Base-by-base conservation (phyloP, 1,140 invertebrate species). In the Drosophila yakuba region DNA sequence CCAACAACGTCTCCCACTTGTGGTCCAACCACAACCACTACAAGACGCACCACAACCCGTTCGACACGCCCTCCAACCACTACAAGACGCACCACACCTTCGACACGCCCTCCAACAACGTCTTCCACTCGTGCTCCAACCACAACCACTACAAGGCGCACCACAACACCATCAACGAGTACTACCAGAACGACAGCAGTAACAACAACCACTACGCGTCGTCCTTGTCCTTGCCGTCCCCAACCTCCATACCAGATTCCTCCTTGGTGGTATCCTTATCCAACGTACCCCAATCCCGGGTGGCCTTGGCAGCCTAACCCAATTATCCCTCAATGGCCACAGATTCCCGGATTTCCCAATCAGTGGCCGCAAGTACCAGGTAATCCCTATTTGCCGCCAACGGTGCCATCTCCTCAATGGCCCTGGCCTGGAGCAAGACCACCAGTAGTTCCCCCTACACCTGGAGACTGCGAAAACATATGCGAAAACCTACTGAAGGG, bases 401-500 rank as follows among this genome's bases (percentile, higher is more conserved):
- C 23, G 6, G 2, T 15, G 47, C 47, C 47, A 15, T 50, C 25
- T 15, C 20, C 45, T 38, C 45, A 38, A 32, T 60, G 54, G 61
- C 61, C 61, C 8, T 64, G 61, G 62, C 32, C 45, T 25, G 50
- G 54, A 54, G 41, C 61, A 11, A 56, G 41, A 32, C 43, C 47
- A 50, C 61, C 62, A 38, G 32, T 64, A 11, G 54, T 47, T n/a
- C 28, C 3, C 14, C 8, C 54, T 25, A 6, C 2, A 28, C 14
- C 45, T 20, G n/a, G 4, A 4, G 62, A 47, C 2, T 66, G 62
- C 23, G 62, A 32, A 17, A 66, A 66, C 35, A 66, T 66, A 12
- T 66, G 62, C 35, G 62, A 66, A 39, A 66, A 66, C 36, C 56
- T 66, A 5, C 39, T 66, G 17, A 66, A 60, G 62, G 62, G 55